These are phyloP conservation scores for Alcedo quadribrachys DNA, from an alignment of 2,797 vertebrate species.

Conservation along the genomic window DNA sequence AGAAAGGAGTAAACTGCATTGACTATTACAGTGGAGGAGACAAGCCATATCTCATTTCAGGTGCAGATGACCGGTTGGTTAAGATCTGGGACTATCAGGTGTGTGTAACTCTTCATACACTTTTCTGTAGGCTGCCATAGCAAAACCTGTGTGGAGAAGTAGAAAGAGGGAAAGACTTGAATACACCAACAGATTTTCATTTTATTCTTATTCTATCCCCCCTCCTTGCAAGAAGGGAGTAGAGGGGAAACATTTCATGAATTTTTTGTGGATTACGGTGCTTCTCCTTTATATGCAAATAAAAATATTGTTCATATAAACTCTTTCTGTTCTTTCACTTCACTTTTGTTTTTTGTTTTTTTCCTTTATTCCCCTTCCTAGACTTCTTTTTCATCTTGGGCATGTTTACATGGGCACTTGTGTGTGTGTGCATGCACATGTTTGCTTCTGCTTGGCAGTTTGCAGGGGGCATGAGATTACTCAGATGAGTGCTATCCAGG, in stretches of 20 bases:
- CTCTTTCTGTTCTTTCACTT: not conserved
- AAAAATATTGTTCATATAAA: not conserved
- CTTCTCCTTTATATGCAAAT: not conserved
- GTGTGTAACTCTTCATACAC: not conserved
- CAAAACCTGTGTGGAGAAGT: not conserved
- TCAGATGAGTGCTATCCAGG: not conserved
- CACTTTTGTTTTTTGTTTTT: not conserved
- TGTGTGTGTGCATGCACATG: too few species aligned
- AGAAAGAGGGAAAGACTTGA: not conserved
- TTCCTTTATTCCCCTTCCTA: not conserved
- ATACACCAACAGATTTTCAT: not conserved
- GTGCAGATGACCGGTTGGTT: slow-evolving; percentile 95
- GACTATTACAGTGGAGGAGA: slow-evolving; percentile 99
- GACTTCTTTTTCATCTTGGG: not conserved
- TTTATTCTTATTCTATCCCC: too few species aligned
- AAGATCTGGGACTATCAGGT: slow-evolving; percentile 99
- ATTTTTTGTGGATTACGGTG: not conserved
- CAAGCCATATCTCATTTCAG: slow-evolving; percentile 97
- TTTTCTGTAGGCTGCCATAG: not conserved
- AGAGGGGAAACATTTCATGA: not conserved
- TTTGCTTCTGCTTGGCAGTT: not conserved
- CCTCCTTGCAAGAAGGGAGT: not conserved
- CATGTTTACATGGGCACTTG: not conserved
- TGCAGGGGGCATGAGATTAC: not conserved
- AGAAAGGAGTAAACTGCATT: slow-evolving; percentile 98